Conservation (phyloP, 2,113 vertebrate species). For the Xenopus tropicalis region DNA sequence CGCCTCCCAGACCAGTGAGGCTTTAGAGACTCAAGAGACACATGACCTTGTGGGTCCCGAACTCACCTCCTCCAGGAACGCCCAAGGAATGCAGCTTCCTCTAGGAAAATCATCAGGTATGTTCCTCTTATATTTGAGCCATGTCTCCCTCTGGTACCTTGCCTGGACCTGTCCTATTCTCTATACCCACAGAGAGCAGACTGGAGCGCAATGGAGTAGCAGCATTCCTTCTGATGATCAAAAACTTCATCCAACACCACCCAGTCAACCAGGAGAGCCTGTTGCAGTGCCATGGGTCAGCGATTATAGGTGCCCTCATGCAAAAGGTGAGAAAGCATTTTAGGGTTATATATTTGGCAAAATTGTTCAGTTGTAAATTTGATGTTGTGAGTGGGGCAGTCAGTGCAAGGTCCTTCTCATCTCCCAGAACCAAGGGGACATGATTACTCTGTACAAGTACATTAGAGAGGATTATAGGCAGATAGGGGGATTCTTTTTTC, state of each 20-base stretch:
- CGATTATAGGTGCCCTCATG: constrained; percentile 84
- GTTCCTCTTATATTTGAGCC: background rate
- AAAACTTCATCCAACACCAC: constrained; percentile 84
- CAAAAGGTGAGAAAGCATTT: constrained; percentile 71
- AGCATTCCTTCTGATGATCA: constrained; percentile 89
- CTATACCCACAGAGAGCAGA: constrained; percentile 68
- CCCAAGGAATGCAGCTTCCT: constrained; percentile 78
- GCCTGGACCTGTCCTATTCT: constrained; percentile 9
- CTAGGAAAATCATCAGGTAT: constrained; percentile 83
- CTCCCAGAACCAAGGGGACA: no score
- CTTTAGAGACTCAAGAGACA: constrained; percentile 67
- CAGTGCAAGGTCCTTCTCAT: no score
- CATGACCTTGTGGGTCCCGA: constrained; percentile 86
- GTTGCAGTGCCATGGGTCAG: constrained; percentile 84
- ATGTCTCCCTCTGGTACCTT: background rate
- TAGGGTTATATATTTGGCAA: no score
- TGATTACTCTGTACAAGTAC: no score
- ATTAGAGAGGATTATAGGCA: no score
- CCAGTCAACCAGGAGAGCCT: constrained; percentile 89
- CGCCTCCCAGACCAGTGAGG: constrained; percentile 67
- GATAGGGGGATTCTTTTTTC: no score
- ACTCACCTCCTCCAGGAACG: constrained; percentile 74
- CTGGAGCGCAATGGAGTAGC: constrained; percentile 87
- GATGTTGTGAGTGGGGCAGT: no score
- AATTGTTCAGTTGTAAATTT: no score